Percentiles rank a stretch among this genome's conserved stretches.
These are phyloP conservation scores for Amblyopsis hoosieri DNA, from an alignment of 2,797 vertebrate genomes.

Conservation along the genomic window DNA sequence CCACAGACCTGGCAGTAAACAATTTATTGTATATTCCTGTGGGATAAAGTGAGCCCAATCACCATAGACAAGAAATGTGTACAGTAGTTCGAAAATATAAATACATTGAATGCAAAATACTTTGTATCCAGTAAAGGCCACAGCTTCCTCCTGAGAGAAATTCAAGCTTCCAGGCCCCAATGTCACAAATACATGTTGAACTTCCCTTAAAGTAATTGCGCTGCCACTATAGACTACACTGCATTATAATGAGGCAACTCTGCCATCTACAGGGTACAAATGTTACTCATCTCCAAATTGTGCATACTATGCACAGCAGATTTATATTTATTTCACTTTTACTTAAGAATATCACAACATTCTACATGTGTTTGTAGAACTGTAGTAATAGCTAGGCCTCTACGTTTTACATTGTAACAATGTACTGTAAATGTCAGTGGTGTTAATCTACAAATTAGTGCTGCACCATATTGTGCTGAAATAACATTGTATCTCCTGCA, in stretches of 20 bases:
- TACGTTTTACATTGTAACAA: too few relatives aligned
- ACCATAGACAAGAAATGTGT: background rate
- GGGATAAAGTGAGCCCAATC: slow-evolving; percentile 10
- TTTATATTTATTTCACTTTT: background rate
- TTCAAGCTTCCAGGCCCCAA: background rate
- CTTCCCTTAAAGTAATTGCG: background rate
- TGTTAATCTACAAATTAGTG: too few relatives aligned
- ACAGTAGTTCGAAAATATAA: background rate
- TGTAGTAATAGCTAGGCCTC: background rate
- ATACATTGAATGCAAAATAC: background rate
- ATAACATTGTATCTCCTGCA: background rate
- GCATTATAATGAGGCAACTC: slow-evolving; percentile 28
- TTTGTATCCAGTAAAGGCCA: background rate
- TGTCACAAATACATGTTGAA: background rate
- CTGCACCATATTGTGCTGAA: background rate
- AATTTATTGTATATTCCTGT: slow-evolving; percentile 4
- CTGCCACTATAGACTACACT: background rate
- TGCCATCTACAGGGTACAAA: slow-evolving; percentile 67
- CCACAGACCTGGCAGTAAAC: slow-evolving; percentile 21
- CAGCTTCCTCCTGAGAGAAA: background rate
- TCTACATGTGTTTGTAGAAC: background rate
- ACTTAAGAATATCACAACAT: background rate
- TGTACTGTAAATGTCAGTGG: too few relatives aligned
- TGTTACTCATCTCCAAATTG: slow-evolving; percentile 8
- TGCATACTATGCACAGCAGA: background rate